phyloP scores from a whole-genome alignment of 2,888 invertebrate species.

The Pachymerium ferrugineum region DNA sequence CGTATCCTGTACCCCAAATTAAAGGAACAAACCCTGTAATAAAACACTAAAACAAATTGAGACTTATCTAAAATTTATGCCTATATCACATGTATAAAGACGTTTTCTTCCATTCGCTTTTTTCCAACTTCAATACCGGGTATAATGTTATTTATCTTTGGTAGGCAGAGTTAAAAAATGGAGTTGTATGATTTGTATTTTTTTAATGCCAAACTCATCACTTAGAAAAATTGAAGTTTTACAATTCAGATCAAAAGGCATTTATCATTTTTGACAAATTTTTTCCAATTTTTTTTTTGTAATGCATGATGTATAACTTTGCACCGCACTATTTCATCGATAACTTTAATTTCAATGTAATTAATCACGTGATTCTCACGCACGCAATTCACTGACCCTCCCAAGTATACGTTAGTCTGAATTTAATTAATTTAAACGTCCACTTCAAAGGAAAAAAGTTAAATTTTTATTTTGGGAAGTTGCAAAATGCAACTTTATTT shows the following conservation, averaged over 20 bases:
- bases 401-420: background rate
- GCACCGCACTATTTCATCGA: background rate
- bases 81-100: background rate
- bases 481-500: background rate
- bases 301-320: background rate
- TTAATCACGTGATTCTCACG: conserved; percentile 4
- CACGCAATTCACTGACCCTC: conserved; percentile 20
- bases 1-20: background rate
- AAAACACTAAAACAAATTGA: conserved; percentile 30
- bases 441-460: background rate
- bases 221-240: conserved; percentile 20
- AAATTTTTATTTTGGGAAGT: background rate
- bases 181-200: background rate
- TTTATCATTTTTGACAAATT: background rate
- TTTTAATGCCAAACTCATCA: conserved; percentile 9
- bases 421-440: conserved; percentile 13
- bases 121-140: background rate
- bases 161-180: too few relatives aligned
- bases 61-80: conserved; percentile 6
- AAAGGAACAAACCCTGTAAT: conserved; percentile 9
- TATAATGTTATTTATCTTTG: background rate
- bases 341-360: conserved; percentile 22
- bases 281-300: background rate
- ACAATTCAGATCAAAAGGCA: background rate
- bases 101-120: background rate